Evolutionary conservation across 2,797 vertebrate species (phyloP).

Genomic region (Takifugu ocellatus): DNA sequence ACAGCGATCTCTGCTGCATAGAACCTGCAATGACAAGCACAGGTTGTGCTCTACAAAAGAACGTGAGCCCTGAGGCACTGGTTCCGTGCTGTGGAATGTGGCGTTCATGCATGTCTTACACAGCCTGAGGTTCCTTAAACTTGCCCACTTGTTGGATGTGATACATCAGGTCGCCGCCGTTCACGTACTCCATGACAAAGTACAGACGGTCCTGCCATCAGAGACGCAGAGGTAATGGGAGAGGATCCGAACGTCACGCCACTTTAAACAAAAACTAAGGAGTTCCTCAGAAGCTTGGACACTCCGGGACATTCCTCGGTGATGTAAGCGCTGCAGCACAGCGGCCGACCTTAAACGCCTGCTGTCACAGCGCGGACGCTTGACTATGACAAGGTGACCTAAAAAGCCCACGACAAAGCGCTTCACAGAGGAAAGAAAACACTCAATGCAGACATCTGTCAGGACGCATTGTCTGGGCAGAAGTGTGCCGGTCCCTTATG

Average conservation of each 20-base stretch:
- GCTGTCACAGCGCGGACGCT: constrained; percentile 37
- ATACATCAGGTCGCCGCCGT: constrained; percentile 95
- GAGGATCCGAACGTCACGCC: background rate
- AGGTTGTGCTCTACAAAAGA: background rate
- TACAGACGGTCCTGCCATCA: constrained; percentile 88
- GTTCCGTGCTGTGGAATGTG: background rate
- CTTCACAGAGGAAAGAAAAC: constrained; percentile 34
- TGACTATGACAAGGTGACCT: constrained; percentile 55
- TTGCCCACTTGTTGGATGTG: constrained; percentile 86
- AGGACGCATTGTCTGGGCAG: constrained; percentile 40
- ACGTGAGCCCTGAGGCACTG: background rate
- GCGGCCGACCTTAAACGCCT: constrained; percentile 11
- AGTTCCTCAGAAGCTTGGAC: constrained; percentile 2
- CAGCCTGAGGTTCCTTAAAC: constrained; percentile 97
- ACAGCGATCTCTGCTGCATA: constrained; percentile 96
- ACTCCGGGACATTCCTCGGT: background rate
- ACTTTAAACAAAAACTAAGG: background rate
- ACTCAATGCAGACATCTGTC: constrained; percentile 48
- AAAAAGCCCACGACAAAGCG: constrained; percentile 42
- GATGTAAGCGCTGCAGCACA: constrained; percentile 1
- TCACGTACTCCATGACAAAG: constrained; percentile 98
- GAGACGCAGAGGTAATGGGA: constrained; percentile 4
- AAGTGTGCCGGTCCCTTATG: constrained; percentile 26
- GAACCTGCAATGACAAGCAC: constrained; percentile 81
- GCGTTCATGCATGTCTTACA: constrained; percentile 77